phyloP scores from a whole-genome alignment of 2,797 vertebrate species.

The Acanthiza pusilla region DNA sequence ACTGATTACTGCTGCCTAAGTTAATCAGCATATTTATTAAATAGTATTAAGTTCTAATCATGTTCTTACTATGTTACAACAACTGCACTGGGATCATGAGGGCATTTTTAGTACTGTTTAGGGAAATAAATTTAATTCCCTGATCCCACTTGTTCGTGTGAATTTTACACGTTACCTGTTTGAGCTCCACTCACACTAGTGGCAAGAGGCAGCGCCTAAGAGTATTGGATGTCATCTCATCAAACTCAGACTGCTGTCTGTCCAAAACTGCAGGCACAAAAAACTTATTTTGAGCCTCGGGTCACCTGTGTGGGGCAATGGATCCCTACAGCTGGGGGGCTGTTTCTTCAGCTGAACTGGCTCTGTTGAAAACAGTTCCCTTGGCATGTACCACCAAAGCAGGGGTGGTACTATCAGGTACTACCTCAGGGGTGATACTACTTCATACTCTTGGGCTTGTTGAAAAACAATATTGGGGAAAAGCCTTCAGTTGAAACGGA shows the following conservation, averaged over 20 bases:
- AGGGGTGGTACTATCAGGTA: not conserved
- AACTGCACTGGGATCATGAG: not conserved
- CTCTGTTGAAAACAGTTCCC: not conserved
- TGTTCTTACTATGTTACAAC: not conserved
- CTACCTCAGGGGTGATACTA: not conserved
- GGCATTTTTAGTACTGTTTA: not conserved
- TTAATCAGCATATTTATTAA: not conserved
- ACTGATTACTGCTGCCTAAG: not conserved
- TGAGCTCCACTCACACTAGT: not conserved
- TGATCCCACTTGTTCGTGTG: rapidly evolving
- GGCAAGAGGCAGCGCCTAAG: not conserved
- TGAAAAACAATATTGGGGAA: not conserved
- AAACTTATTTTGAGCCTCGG: not conserved
- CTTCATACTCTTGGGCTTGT: not conserved
- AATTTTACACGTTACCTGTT: not conserved
- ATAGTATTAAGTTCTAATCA: not conserved
- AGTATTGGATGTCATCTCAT: not conserved
- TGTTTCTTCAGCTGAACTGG: not conserved
- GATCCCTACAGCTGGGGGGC: rapidly evolving
- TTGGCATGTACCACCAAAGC: not conserved
- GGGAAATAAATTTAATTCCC: not conserved
- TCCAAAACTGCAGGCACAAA: not conserved
- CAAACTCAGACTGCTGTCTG: not conserved
- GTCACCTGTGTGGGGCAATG: not conserved
- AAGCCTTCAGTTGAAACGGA: not conserved